Conservation (phyloP, 2,113 vertebrate species). For the Sarotherodon lohbergeri region DNA sequence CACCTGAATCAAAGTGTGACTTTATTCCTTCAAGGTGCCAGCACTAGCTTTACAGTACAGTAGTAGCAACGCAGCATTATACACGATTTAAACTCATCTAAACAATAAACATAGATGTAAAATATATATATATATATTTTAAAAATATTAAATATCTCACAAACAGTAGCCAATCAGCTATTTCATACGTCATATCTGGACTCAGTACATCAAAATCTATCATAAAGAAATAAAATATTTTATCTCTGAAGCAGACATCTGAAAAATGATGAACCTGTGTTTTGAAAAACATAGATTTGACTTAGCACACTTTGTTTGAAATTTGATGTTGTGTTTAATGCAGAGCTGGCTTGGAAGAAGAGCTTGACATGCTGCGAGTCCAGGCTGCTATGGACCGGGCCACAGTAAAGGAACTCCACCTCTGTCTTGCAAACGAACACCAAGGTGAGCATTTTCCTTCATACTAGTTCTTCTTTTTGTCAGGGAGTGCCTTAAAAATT, state of each 20-base stretch:
- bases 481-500: neutral
- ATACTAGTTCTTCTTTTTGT: neutral
- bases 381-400: conserved; percentile 72
- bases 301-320: neutral
- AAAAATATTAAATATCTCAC: neutral
- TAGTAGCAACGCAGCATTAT: neutral
- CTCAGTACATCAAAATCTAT: neutral
- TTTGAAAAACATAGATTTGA: neutral
- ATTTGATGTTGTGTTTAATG: neutral
- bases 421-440: conserved; percentile 66
- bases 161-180: neutral
- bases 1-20: neutral
- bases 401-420: conserved; percentile 72
- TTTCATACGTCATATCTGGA: neutral
- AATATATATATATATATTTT: neutral
- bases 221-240: neutral
- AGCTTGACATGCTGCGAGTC: conserved; percentile 79
- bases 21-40: neutral
- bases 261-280: neutral
- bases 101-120: neutral
- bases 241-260: neutral
- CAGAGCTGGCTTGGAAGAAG: conserved; percentile 81
- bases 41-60: neutral
- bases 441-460: conserved; percentile 59
- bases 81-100: neutral